Conservation (phyloP, 2,113 vertebrate genomes). For the Dasyornis broadbenti region DNA sequence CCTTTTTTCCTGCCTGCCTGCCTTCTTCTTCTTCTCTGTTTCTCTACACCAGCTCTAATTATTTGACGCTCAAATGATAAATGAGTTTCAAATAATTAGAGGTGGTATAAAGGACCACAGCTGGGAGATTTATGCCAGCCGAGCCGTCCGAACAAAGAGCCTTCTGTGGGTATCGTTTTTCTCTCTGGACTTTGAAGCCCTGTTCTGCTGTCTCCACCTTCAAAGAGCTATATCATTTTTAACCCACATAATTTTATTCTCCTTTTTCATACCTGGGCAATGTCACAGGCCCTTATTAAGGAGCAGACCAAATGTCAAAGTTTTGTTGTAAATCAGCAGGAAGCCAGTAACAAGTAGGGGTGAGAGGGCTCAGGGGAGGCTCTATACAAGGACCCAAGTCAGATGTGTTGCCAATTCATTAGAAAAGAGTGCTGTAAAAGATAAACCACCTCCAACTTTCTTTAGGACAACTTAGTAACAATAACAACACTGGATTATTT, state of each 20-base stretch:
- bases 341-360: background rate
- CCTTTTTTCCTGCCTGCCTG: conserved; percentile 11
- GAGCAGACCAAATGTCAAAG: conserved; percentile 20
- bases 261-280: conserved; percentile 38
- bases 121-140: conserved; percentile 14
- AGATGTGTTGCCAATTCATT: conserved; percentile 33
- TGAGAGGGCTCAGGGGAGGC: background rate
- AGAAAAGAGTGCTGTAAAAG: conserved; percentile 14
- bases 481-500: conserved; percentile 21
- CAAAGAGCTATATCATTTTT: conserved; percentile 45
- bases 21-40: conserved; percentile 1
- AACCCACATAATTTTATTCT: conserved; percentile 37
- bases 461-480: conserved; percentile 12
- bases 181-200: conserved; percentile 32
- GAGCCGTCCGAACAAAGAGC: conserved; percentile 27
- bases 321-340: conserved; percentile 34
- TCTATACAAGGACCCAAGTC: background rate
- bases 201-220: conserved; percentile 29
- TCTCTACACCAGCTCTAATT: background rate
- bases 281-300: conserved; percentile 57
- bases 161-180: conserved; percentile 46
- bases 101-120: background rate
- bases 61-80: conserved; percentile 46
- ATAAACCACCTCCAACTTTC: conserved; percentile 23
- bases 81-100: conserved; percentile 62